Evolutionary conservation across 2,797 vertebrate genomes (phyloP), one percentile per base, ranked within the genome.

Genomic region (Gallinago nigripennis): DNA sequence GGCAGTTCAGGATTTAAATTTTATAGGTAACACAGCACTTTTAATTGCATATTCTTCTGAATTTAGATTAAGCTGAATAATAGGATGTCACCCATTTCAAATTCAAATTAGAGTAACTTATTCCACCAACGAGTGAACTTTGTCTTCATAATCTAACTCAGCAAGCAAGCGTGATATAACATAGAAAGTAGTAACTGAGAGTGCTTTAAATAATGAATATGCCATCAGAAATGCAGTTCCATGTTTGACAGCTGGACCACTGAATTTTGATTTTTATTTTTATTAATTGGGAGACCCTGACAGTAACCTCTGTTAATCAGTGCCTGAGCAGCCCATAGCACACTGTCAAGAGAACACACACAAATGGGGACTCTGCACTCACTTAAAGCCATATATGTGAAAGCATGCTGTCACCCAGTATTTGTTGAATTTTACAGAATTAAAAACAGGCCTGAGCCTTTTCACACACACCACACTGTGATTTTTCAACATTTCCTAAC

Each of bases 1-100:
- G 27, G 27, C 57, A 88, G 35, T 7, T 48, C 31, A 58, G 66
- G 78, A 30, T 80, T 86, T 82, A 30, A 54, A 69, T 60, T 84
- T 69, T 41, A 16, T 37, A 69, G 73, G 72, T 72, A 46, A 60
- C 64, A 24, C 4, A 77, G 18, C 30, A 12, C 37, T 85, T 94
- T 65, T 69, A 57, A 80, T 77, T 91, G 56, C 72, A 48, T 2
- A 13, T 89, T 60, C 60, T 45, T 65, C 77, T 46, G 85, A 80
- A 85, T 91, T 90, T 43, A 54, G 60, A 60, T 84, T 54, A 70
- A 83, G 87, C 25, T 60, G 64, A 73, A 70, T 57, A 87, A 88
- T 65, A 35, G 71, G 35, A 87, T 83, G 71, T 30, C 87, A 58
- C 33, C 82, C 53, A 37, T 69, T 81, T 91, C 9, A 11, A 72